Evolutionary conservation across 2,888 invertebrate species (phyloP), one percentile per base, ranked within the genome.

Genomic region (Aspidiotus rigidus): DNA sequence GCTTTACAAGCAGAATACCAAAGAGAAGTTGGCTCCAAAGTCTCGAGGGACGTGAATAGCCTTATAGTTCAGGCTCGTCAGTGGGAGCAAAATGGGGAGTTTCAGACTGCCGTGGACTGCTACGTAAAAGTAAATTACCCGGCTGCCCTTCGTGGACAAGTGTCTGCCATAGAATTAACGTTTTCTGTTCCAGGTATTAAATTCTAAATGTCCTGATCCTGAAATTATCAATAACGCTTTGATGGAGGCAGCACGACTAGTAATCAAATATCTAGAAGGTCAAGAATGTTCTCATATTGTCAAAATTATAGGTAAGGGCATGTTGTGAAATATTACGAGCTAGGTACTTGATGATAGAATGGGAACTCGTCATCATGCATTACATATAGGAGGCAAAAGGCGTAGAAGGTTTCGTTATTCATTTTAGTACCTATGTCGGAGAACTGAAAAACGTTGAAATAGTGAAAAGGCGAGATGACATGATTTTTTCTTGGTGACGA

Each of bases 221-320:
- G 70, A 64, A 64, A 60, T 64, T 42, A 13, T 60, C 1, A 70
- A 70, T n/a, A 64, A 64, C 44, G 70, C 87, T 5, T 82, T 90
- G 74, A 78, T 84, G 17, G 83, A 88, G 75, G 92, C 92, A 0
- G 89, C 88, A 0, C 90, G 91, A 73, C 82, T 93, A 74, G 85
- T 89, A 9, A 85, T 88, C 74, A 91, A 92, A 77, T 91, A 91
- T 76, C 79, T 93, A 39, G 86, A 86, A 73, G 85, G 86, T 0
- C 85, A 86, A 71, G 87, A 88, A 74, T 87, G 88, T 0, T 77
- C 82, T 59, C 81, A 83, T 0, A 85, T 85, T 0, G 86, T 85
- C 0, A 85, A 86, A 76, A 78, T 78, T 67, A 70, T 75, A 40
- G 74, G 74, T 74, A 59, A 39, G 28, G 28, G 5, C 5, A 28